Conservation (phyloP, 2,797 vertebrate species). For the Pseudotriccus pelzelni region DNA sequence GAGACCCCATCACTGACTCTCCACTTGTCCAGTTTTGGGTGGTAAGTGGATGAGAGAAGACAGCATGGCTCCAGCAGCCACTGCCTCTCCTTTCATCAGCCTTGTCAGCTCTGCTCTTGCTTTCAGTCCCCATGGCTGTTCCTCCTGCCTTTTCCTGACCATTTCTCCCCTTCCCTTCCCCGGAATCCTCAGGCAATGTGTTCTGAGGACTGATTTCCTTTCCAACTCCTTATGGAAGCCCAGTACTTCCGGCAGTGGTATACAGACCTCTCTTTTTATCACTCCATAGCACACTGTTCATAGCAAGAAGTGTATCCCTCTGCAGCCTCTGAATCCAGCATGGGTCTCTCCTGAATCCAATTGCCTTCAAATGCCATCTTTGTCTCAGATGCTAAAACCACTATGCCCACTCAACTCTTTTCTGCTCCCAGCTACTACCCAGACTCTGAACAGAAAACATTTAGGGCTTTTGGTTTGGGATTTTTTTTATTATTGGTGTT, state of each 20-base stretch:
- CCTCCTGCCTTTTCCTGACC: not conserved
- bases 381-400: not conserved
- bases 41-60: not conserved
- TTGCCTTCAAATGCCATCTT: not conserved
- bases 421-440: not conserved
- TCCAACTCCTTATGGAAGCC: accelerated
- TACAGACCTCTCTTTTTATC: not conserved
- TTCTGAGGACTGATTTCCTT: not conserved
- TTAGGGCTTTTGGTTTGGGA: not conserved
- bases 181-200: not conserved
- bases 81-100: not conserved
- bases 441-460: not conserved
- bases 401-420: not conserved
- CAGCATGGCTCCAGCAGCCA: not conserved
- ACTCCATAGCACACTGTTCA: not conserved
- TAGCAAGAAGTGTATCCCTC: not conserved
- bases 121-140: not conserved
- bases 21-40: not conserved
- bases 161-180: accelerated
- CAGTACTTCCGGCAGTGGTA: not conserved
- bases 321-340: not conserved
- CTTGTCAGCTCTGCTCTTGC: not conserved
- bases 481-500: not conserved
- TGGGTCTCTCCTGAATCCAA: not conserved
- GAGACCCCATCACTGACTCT: not conserved